Evolutionary conservation across 30 jellyfish, hydroid and myxozoan species (phyloP).

Genomic region (Mastigias papua): DNA sequence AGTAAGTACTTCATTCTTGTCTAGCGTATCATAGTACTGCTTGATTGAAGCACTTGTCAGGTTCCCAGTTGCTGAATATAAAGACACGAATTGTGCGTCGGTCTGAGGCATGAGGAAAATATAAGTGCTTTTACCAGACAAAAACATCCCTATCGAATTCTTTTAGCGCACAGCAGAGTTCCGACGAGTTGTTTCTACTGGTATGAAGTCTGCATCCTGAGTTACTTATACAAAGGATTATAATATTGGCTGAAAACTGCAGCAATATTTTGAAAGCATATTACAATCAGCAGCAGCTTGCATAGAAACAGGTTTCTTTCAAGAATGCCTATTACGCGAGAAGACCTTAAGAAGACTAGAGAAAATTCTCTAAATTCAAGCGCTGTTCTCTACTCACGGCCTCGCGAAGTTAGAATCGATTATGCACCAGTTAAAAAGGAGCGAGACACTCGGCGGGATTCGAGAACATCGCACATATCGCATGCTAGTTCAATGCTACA

Average conservation of each 20-base stretch:
- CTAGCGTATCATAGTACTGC: background rate
- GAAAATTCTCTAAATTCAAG: conserved; percentile 63
- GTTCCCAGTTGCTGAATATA: too few species aligned
- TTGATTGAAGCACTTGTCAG: background rate
- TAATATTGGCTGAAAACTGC: too few species aligned
- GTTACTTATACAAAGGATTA: background rate
- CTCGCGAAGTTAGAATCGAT: conserved; percentile 79
- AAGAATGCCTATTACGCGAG: conserved; percentile 48
- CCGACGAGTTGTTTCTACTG: background rate
- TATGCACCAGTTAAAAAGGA: conserved; percentile 66
- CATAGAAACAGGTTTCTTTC: too few species aligned
- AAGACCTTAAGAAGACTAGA: conserved; percentile 51
- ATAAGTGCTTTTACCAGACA: background rate
- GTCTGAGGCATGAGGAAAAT: background rate
- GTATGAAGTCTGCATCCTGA: background rate
- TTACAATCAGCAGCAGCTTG: too few species aligned
- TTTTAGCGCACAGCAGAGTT: background rate
- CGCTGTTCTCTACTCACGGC: conserved; percentile 68
- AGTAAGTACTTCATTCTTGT: background rate
- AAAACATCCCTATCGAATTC: too few species aligned
- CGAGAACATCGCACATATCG: conserved; percentile 65
- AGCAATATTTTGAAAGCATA: too few species aligned
- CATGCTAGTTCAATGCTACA: conserved; percentile 78
- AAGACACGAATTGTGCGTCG: background rate
- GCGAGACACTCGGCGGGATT: conserved; percentile 53